Conservation (phyloP, 1,140 invertebrate genomes). For the Proales similis region DNA sequence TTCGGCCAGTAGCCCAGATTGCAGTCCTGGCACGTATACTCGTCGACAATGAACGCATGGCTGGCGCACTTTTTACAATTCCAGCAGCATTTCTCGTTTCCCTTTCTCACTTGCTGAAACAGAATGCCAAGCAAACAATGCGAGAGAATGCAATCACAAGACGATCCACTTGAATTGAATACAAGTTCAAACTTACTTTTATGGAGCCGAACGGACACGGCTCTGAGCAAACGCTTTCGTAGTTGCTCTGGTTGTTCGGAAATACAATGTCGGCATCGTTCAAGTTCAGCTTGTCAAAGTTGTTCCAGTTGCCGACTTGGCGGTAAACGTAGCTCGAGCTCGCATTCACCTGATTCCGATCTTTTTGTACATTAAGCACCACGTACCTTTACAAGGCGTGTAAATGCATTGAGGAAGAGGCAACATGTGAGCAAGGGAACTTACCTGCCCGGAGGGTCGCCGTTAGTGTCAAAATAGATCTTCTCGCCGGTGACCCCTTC, state of each 20-base stretch:
- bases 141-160: conserved; percentile 2
- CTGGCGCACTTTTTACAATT: conserved; percentile 62
- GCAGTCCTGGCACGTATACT: conserved; percentile 60
- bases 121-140: conserved; percentile 29
- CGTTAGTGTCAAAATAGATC: conserved; percentile 70
- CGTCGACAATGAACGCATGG: conserved; percentile 59
- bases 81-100: conserved; percentile 66
- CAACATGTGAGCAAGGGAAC: too few relatives aligned
- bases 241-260: not conserved
- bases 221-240: conserved; percentile 6
- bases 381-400: conserved; percentile 15
- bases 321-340: conserved; percentile 11
- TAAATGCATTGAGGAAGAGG: not conserved
- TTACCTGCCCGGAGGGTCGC: conserved; percentile 74
- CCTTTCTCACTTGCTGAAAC: conserved; percentile 60
- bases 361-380: conserved; percentile 34
- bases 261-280: conserved; percentile 10
- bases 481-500: conserved; percentile 52
- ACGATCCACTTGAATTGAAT: not conserved
- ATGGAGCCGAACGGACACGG: conserved; percentile 27
- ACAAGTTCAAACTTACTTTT: conserved; percentile 6
- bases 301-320: conserved; percentile 32
- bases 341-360: not conserved
- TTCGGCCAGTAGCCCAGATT: conserved; percentile 62
- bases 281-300: not conserved